Evolutionary conservation across 2,797 vertebrate genomes (phyloP).

Genomic region (Odontamblyopus lacepedii): DNA sequence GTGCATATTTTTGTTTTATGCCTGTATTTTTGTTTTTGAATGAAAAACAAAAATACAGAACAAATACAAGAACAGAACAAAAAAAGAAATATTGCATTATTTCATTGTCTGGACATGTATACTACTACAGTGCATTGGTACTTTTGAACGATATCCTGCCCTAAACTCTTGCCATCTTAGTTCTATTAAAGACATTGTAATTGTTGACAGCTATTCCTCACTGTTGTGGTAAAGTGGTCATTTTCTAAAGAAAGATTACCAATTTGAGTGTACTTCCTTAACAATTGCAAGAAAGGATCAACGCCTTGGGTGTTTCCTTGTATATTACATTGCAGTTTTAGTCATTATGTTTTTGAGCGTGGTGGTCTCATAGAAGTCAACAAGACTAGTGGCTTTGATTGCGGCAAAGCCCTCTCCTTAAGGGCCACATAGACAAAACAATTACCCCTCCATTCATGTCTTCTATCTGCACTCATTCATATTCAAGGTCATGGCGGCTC

Average conservation of each 20-base stretch:
- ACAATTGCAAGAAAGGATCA: neutral
- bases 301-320: neutral
- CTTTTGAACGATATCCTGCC: too few species aligned
- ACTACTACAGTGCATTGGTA: too few species aligned
- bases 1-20: too few species aligned
- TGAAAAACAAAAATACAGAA: too few species aligned
- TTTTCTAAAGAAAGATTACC: too few species aligned
- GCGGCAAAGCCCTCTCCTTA: conserved; percentile 2
- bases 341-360: neutral
- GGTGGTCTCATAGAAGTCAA: neutral
- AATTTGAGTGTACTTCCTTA: neutral
- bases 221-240: neutral
- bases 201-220: neutral
- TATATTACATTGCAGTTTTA: neutral
- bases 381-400: neutral
- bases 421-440: conserved; percentile 15
- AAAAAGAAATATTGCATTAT: too few species aligned
- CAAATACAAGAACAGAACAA: too few species aligned
- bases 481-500: conserved; percentile 55
- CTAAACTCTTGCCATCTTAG: too few species aligned
- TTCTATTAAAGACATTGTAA: too few species aligned
- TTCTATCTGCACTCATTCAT: conserved; percentile 36
- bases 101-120: too few species aligned
- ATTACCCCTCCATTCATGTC: conserved; percentile 24
- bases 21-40: too few species aligned